phyloP scores from a whole-genome alignment of 2,888 invertebrate species.

The Temnothorax unifasciatus region DNA sequence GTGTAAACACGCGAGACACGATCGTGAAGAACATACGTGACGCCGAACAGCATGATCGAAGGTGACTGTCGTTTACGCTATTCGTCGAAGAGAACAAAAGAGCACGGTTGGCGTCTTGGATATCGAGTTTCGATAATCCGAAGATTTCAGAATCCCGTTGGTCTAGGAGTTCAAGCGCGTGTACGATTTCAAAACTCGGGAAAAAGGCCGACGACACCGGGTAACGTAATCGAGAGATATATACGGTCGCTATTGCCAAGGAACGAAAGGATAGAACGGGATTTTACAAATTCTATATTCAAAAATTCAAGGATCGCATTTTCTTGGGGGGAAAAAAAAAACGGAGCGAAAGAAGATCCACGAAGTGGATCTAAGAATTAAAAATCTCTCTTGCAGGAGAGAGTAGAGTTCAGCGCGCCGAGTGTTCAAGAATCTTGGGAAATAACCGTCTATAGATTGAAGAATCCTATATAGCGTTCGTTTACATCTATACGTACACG shows the following conservation, averaged over 20 bases:
- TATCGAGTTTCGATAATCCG: conserved; percentile 17
- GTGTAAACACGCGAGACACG: conserved; percentile 40
- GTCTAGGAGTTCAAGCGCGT: background rate
- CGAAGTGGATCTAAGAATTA: background rate
- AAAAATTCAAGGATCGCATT: background rate
- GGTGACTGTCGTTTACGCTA: conserved; percentile 19
- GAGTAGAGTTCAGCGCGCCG: background rate
- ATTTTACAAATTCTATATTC: background rate
- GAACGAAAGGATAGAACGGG: background rate
- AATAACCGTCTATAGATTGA: conserved; percentile 7
- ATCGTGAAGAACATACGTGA: conserved; percentile 26
- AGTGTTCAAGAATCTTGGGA: background rate
- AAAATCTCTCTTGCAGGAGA: background rate
- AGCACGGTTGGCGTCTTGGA: background rate
- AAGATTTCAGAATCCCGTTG: conserved; percentile 1
- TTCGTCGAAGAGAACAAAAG: conserved; percentile 4
- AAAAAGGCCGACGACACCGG: background rate
- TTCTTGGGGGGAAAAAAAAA: background rate
- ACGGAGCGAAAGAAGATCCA: background rate
- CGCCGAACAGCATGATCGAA: conserved; percentile 17
- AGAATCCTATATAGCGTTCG: conserved; percentile 22
- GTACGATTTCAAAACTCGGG: background rate
- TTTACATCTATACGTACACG: conserved; percentile 41
- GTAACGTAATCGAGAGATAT: background rate
- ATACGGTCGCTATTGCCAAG: background rate